Evolutionary conservation across 92 coral and sea anemone species (phyloP).

Genomic region (Phenganax marumi): DNA sequence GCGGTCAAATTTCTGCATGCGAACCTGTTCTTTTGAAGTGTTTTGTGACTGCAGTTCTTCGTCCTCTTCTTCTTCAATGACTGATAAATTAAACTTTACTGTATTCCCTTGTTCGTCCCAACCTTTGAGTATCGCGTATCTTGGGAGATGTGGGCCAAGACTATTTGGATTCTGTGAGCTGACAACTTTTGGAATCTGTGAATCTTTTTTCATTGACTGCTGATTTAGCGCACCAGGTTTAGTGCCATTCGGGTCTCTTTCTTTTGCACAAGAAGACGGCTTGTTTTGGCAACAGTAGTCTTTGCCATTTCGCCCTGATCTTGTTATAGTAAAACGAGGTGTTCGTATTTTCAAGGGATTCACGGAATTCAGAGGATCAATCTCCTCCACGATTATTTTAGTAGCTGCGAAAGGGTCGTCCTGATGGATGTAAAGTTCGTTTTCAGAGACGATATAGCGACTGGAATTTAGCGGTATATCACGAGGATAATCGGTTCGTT

Average conservation of each 20-base stretch:
- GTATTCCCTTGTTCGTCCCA: conserved; percentile 11
- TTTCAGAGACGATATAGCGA: neutral
- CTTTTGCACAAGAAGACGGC: neutral
- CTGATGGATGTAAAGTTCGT: conserved; percentile 10
- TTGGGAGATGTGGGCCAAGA: neutral
- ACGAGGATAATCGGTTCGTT: neutral
- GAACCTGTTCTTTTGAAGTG: neutral
- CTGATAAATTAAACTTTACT: conserved; percentile 24
- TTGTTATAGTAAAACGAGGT: neutral
- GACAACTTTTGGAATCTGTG: neutral
- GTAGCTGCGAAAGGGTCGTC: neutral
- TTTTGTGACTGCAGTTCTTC: conserved; percentile 6
- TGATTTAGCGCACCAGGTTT: neutral
- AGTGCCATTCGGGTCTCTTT: neutral
- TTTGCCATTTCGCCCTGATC: neutral
- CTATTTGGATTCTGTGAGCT: too few relatives aligned
- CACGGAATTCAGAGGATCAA: neutral
- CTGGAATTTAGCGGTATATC: neutral
- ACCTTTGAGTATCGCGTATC: conserved; percentile 8
- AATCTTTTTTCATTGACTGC: neutral
- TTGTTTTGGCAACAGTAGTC: neutral
- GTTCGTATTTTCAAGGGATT: conserved; percentile 8
- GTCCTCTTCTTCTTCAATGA: conserved; percentile 19
- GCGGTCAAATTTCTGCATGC: neutral
- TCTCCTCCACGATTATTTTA: neutral